Conservation (phyloP, 92 coral and sea anemone genomes). For the Nematostella vectensis region DNA sequence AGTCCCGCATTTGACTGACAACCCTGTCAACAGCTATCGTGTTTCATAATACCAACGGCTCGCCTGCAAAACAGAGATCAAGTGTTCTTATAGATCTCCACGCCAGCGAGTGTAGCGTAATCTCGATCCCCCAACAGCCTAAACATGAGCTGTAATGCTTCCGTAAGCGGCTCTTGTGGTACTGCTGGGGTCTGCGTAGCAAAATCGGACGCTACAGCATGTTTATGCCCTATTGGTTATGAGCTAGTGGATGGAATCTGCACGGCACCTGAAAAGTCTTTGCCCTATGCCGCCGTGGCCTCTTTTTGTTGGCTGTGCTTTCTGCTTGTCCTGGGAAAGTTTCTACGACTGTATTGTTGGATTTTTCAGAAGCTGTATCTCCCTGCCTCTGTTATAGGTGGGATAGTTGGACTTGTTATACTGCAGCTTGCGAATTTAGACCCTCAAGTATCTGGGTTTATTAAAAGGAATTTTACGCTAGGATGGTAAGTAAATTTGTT, state of each 20-base stretch:
- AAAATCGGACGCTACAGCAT: constrained; percentile 22
- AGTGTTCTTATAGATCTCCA: too few species aligned
- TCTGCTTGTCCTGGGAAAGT: constrained; percentile 61
- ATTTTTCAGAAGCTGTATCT: constrained; percentile 68
- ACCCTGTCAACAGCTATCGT: too few species aligned
- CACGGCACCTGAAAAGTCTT: constrained; percentile 16
- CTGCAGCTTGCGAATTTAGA: constrained; percentile 47
- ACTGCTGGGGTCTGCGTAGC: constrained; percentile 43
- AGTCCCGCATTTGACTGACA: too few species aligned
- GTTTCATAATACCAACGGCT: too few species aligned
- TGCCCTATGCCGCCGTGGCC: constrained; percentile 70
- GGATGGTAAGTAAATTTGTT: constrained; percentile 68
- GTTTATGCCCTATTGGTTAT: constrained; percentile 45
- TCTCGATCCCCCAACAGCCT: too few species aligned
- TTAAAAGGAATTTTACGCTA: constrained; percentile 52
- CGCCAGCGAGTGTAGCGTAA: too few species aligned
- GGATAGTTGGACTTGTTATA: constrained; percentile 39
- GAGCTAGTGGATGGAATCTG: constrained; percentile 35
- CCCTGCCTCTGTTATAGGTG: constrained; percentile 75
- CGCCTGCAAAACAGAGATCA: too few species aligned
- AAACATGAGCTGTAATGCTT: constrained; percentile 47
- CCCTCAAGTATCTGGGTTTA: constrained; percentile 25
- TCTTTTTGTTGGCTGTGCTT: constrained; percentile 76
- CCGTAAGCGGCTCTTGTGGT: constrained; percentile 48
- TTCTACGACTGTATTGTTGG: constrained; percentile 60